These are phyloP conservation scores for Medauroidea extradentata DNA, from an alignment of 1,140 invertebrate species.

Conservation along the genomic window DNA sequence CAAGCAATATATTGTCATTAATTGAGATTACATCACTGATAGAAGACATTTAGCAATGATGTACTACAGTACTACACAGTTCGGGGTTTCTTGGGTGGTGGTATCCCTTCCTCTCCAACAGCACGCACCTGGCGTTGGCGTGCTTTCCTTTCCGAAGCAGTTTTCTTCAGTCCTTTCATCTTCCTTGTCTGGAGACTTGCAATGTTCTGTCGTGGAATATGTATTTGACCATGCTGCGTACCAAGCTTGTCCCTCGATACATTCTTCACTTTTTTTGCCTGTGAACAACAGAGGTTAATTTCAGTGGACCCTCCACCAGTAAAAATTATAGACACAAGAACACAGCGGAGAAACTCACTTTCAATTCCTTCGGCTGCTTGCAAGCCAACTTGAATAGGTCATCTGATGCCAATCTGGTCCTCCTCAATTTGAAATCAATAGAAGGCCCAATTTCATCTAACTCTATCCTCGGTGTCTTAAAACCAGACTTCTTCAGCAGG, in stretches of 20 bases:
- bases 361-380: constrained; percentile 77
- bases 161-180: constrained; percentile 86
- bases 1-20: no score
- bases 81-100: no score
- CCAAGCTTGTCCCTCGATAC: constrained; percentile 82
- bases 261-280: constrained; percentile 87
- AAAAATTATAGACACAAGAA: neutral
- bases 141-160: constrained; percentile 59
- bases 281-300: constrained; percentile 26
- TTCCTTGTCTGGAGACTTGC: constrained; percentile 85
- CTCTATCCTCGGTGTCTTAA: constrained; percentile 81
- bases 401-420: constrained; percentile 84
- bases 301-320: neutral
- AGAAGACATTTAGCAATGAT: no score
- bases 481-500: constrained; percentile 86
- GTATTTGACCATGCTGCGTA: constrained; percentile 84
- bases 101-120: no score
- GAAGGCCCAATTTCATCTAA: constrained; percentile 92
- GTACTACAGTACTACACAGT: no score
- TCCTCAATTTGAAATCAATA: constrained; percentile 79
- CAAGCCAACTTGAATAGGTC: constrained; percentile 86
- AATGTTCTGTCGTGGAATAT: constrained; percentile 87
- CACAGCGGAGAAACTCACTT: constrained; percentile 45
- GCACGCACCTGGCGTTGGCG: no score
- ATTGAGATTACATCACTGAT: no score